These are phyloP conservation scores for Resseliella maxima DNA, from an alignment of 2,888 invertebrate species.

Conservation along the genomic window DNA sequence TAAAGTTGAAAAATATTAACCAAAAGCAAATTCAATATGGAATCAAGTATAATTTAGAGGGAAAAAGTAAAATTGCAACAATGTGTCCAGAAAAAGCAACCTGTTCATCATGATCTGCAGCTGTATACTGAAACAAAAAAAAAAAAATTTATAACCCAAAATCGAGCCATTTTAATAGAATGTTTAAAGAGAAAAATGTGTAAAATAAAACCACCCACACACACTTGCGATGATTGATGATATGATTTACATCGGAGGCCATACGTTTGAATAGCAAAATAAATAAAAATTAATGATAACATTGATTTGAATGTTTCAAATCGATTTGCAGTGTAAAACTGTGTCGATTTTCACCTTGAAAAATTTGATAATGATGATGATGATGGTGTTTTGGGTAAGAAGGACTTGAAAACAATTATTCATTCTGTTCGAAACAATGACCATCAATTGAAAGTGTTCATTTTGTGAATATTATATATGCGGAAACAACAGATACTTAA, in stretches of 20 bases:
- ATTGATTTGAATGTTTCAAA: background rate
- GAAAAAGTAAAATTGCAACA: background rate
- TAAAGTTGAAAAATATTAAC: background rate
- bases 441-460: background rate
- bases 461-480: background rate
- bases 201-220: slow-evolving; percentile 47
- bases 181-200: background rate
- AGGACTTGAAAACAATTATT: too few species aligned
- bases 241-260: background rate
- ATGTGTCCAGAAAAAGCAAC: background rate
- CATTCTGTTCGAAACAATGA: background rate
- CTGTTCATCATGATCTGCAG: too few species aligned
- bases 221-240: slow-evolving; percentile 6
- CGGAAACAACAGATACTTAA: background rate
- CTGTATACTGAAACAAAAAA: too few species aligned
- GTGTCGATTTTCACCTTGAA: slow-evolving; percentile 7
- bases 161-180: background rate
- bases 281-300: slow-evolving; percentile 19
- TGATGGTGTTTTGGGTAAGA: too few species aligned
- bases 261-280: background rate
- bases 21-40: background rate
- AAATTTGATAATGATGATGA: too few species aligned
- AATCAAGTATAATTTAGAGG: background rate
- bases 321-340: too few species aligned
- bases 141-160: background rate